Evolutionary conservation across 2,113 vertebrate genomes (phyloP), one percentile per base, ranked within the genome.

Genomic region (Aythya baeri): DNA sequence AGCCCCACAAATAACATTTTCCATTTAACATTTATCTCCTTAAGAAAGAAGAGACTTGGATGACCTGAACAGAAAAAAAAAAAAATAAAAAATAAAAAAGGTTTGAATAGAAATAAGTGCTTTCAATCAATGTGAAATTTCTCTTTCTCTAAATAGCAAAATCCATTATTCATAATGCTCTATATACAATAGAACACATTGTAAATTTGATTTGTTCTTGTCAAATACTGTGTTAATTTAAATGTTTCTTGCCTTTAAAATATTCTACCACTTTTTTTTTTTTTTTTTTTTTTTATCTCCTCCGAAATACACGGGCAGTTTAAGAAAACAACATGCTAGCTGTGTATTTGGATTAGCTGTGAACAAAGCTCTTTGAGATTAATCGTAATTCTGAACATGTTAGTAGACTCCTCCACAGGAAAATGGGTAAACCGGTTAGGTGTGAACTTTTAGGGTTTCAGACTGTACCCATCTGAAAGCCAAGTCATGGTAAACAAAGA

Each of bases 401-500:
- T 13, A 80, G 13, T 79, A 67, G 22, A 82, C 7, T 87, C 15
- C 27, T n/a, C 26, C 38, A 32, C 14, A 66, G 22, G 6, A 83
- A 59, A 88, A 62, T 4, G 17, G 27, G 14, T 2, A 59, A 88
- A 62, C 5, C 18, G 27, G 17, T 2, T 73, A 59, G 36, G 7
- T 62, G 31, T 9, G 74, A 36, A 83, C 41, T 1, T 72, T 2
- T 57, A 17, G 38, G 61, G 3, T 49, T 49, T 22, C 46, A 22
- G 20, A 22, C 6, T 8, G 3, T 2, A 14, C 12, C 11, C 20
- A 29, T 20, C 14, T 59, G 58, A 89, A 89, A 95, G 25, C 18
- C 23, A 63, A 2, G 0, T 16, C 0, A 0, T 9, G 17, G n/a
- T 10, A 65, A 82, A 54, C 1, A 38, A 61, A 31, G 6, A 27